Base-by-base conservation (phyloP, 2,888 invertebrate genomes). In the Synanthedon formicaeformis region DNA sequence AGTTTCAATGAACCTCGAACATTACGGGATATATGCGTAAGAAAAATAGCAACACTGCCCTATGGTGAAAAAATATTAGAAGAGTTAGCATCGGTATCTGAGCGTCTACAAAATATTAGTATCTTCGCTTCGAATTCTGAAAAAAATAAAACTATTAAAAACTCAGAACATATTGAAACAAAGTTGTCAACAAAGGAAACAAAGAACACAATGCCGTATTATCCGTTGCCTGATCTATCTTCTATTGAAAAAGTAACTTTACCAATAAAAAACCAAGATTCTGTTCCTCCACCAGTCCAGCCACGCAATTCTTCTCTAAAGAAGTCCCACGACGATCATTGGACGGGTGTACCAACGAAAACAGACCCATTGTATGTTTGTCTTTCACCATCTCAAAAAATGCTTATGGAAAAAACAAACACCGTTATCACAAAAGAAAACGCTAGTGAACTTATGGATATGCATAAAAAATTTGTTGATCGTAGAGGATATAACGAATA, bases 331-430 rank as follows among this genome's bases (percentile, higher is more conserved):
- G 85, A 81, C 53, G 80, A 83, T 54, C 71, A 75, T 54, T 91
- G 92, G 92, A 81, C 91, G 56, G 91, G 90, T 2, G 63, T 92
- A 50, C 90, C 91, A 12, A 91, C 91, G 0, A 83, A 88, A 56
- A 78, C 81, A 40, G 91, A 92, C 65, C 88, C 89, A 51, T 66
- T 92, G 0, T 79, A 93, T 54, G 83, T 92, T 6, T 93, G 92
- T 64, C 81, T 94, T 11, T 94, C 94, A 1, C 94, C 94, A 0
- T 91, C 92, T 4, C 94, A 94, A 69, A 90, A 90, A 66, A 85
- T 87, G 65, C 77, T 90, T 49, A 84, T 90, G 68, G 89, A 90
- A 55, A 90, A 89, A 64, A 88, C 88, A 16, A 87, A 86, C 48
- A 81, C 83, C 50, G 68, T 87, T n/a, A 74, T 85, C 50, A 68